phyloP scores from a whole-genome alignment of 2,888 invertebrate species.

The Ectropis crepuscularia region DNA sequence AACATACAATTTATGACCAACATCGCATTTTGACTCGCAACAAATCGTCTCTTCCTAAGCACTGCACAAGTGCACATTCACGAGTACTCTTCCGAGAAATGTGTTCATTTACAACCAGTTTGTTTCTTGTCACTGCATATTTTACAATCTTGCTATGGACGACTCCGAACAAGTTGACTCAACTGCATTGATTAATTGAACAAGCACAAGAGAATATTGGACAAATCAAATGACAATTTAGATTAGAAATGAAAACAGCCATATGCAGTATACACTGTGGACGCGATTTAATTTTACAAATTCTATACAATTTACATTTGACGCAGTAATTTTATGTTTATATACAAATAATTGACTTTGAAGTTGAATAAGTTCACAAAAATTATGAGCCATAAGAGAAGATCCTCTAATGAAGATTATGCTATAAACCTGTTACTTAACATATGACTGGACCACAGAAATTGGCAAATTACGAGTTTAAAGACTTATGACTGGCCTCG shows the following conservation, averaged over 20 bases:
- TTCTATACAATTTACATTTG: background rate
- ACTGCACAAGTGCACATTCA: slow-evolving; percentile 3
- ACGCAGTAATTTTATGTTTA: too few species aligned
- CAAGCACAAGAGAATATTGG: slow-evolving; percentile 35
- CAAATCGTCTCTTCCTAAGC: background rate
- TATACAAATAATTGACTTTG: too few species aligned
- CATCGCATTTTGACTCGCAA: slow-evolving; percentile 1
- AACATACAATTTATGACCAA: background rate
- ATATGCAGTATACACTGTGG: slow-evolving; percentile 44
- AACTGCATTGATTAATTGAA: slow-evolving; percentile 41
- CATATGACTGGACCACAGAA: too few species aligned
- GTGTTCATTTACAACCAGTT: slow-evolving; percentile 45
- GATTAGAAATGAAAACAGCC: slow-evolving; percentile 58
- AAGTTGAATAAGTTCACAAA: too few species aligned
- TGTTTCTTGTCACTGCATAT: slow-evolving; percentile 36
- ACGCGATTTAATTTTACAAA: too few species aligned
- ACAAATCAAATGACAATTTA: slow-evolving; percentile 45
- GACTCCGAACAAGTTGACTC: slow-evolving; percentile 28
- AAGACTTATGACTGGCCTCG: too few species aligned
- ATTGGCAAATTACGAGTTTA: too few species aligned
- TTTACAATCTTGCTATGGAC: slow-evolving; percentile 22
- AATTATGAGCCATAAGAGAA: too few species aligned
- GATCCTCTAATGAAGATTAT: too few species aligned
- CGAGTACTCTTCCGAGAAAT: slow-evolving; percentile 41
- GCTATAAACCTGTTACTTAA: too few species aligned